These are phyloP conservation scores for Drosophila rhopaloa DNA, from an alignment of 1,140 invertebrate genomes.

Conservation along the genomic window DNA sequence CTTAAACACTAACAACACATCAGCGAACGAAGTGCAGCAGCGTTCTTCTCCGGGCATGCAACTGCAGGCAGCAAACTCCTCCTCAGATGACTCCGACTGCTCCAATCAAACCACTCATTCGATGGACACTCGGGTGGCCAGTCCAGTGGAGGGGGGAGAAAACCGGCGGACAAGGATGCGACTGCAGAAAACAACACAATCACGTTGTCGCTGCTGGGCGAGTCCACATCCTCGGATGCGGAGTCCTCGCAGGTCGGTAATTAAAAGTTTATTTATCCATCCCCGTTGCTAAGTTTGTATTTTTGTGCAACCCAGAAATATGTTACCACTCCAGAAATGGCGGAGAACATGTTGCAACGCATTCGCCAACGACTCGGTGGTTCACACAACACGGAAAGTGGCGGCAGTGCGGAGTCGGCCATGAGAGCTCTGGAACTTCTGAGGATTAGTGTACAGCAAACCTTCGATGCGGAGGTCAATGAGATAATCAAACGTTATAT, in stretches of 20 bases:
- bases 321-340: constrained; percentile 79
- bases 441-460: constrained; percentile 87
- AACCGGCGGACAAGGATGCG: constrained; percentile 26
- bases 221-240: constrained; percentile 34
- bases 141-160: constrained; percentile 47
- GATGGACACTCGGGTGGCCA: constrained; percentile 75
- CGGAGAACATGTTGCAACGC: constrained; percentile 70
- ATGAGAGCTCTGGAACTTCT: constrained; percentile 87
- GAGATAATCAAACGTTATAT: constrained; percentile 87
- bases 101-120: constrained; percentile 82
- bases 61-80: constrained; percentile 55
- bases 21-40: constrained; percentile 55
- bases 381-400: constrained; percentile 53
- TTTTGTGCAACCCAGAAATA: constrained; percentile 57
- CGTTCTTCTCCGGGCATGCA: constrained; percentile 66
- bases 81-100: constrained; percentile 81
- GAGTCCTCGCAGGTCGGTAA: constrained; percentile 48
- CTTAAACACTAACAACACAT: constrained; percentile 29
- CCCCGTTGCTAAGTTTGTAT: not conserved
- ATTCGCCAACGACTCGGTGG: constrained; percentile 71
- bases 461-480: constrained; percentile 88
- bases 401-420: constrained; percentile 84
- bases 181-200: constrained; percentile 18
- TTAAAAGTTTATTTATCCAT: too few species aligned
- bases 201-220: constrained; percentile 30